These are phyloP conservation scores for Tetramorium alpestre DNA, from an alignment of 1,140 invertebrate genomes.

Conservation along the genomic window DNA sequence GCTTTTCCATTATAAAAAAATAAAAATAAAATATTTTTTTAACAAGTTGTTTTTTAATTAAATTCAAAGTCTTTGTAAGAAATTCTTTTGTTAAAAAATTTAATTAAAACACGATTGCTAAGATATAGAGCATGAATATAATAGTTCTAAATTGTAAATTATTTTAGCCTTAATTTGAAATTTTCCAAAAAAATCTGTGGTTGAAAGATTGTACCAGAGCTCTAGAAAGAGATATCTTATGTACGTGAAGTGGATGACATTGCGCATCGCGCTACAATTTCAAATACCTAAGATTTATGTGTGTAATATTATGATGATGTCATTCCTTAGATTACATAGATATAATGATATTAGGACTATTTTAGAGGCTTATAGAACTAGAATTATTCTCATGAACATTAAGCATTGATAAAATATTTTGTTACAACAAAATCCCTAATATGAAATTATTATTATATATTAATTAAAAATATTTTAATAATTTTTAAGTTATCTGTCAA, in stretches of 20 bases:
- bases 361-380: not conserved
- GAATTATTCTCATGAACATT: not conserved
- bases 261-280: conserved; percentile 1
- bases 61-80: too few relatives aligned
- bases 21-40: not conserved
- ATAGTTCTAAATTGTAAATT: conserved; percentile 4
- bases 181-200: not conserved
- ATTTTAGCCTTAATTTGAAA: not conserved
- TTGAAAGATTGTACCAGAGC: not conserved
- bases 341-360: conserved; percentile 19
- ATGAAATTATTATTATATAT: not conserved
- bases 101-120: not conserved
- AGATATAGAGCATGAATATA: not conserved
- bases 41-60: too few relatives aligned
- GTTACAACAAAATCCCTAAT: not conserved
- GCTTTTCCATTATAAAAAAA: not conserved
- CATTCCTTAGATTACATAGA: not conserved
- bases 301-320: not conserved
- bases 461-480: not conserved
- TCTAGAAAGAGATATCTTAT: not conserved
- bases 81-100: not conserved
- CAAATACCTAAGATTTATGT: conserved; percentile 18
- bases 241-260: not conserved
- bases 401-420: not conserved
- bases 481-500: conserved; percentile 3